Base-by-base conservation (phyloP, 2,797 vertebrate species). In the Vultur gryphus region DNA sequence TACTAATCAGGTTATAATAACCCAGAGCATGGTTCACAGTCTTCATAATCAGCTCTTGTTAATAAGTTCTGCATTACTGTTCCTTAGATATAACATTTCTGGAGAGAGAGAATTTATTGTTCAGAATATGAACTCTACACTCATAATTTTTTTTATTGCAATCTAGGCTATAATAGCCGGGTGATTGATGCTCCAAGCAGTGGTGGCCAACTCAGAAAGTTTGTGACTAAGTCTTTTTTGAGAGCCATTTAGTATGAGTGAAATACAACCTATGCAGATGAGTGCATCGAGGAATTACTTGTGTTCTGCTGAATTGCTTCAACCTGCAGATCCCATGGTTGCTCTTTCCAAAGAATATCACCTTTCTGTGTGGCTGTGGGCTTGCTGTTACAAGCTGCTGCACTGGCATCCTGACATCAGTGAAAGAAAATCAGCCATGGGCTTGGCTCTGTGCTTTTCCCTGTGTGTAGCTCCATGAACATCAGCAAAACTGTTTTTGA, bases 1-100 rank as follows among this genome's bases (percentile, higher is more conserved):
- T 21, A 81, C 41, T 86, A 71, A 91, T 93, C 84, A 84, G 75
- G 71, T 93, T 79, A 71, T 65, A 61, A 66, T 65, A 91, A 95
- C 33, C 52, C 66, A 73, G 55, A 49, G 18, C 33, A 51, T 75
- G 6, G 23, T 61, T 92, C 72, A 49, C 58, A 90, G 43, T 21
- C 82, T 80, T 49, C 59, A 66, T 49, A 84, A 94, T 59, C 69
- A 89, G 58, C 67, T 80, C 61, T 72, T 24, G 10, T n/a, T 81
- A 80, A 76, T 54, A 59, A 82, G 37, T 61, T 76, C 70, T 86
- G 35, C 41, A 33, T 72, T 71, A 16, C 57, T 80, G 46, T 87
- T 72, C 37, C 59, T 75, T 67, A 77, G 48, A 20, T 71, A 25
- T 6, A 84, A 31, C 39, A 46, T 52, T 78, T 85, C 58, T 55